phyloP scores from a whole-genome alignment of 2,113 vertebrate species.

The Calypte anna region DNA sequence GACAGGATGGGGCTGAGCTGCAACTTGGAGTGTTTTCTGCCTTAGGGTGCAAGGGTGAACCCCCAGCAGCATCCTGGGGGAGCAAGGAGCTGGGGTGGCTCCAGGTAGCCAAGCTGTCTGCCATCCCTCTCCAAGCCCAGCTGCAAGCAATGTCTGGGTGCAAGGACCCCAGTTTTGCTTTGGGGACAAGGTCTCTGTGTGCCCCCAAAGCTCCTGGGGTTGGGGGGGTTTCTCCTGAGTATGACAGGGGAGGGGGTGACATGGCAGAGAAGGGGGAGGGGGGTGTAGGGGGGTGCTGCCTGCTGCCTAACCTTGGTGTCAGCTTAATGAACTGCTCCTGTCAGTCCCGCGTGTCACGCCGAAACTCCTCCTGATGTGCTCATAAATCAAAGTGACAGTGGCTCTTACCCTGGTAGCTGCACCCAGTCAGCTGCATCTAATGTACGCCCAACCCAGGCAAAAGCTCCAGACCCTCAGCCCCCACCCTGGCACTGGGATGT shows the following conservation, averaged over 20 bases:
- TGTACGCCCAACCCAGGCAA: slow-evolving; percentile 80
- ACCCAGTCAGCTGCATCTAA: slow-evolving; percentile 90
- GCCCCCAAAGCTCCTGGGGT: neutral
- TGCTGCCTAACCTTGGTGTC: slow-evolving; percentile 75
- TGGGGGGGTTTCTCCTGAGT: neutral
- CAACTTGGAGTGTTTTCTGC: neutral
- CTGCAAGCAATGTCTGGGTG: neutral
- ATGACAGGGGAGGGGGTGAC: neutral
- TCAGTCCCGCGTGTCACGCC: slow-evolving; percentile 87
- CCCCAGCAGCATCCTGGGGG: neutral
- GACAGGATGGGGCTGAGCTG: neutral
- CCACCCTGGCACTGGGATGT: neutral
- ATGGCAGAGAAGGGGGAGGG: neutral
- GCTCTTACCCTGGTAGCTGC: slow-evolving; percentile 89
- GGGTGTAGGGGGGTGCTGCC: neutral
- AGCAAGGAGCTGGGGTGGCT: neutral
- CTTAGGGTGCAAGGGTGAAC: rapidly evolving
- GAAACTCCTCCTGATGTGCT: slow-evolving; percentile 93
- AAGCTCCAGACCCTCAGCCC: slow-evolving; percentile 69
- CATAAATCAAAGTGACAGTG: slow-evolving; percentile 95
- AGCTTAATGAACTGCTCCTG: slow-evolving; percentile 93
- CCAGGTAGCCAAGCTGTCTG: neutral
- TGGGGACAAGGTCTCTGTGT: rapidly evolving
- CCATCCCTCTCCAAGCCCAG: neutral
- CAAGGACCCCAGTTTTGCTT: neutral